Percentiles rank a stretch among this genome's conserved stretches.
These are phyloP conservation scores for Betta splendens DNA, from an alignment of 2,797 vertebrate genomes.

Conservation along the genomic window DNA sequence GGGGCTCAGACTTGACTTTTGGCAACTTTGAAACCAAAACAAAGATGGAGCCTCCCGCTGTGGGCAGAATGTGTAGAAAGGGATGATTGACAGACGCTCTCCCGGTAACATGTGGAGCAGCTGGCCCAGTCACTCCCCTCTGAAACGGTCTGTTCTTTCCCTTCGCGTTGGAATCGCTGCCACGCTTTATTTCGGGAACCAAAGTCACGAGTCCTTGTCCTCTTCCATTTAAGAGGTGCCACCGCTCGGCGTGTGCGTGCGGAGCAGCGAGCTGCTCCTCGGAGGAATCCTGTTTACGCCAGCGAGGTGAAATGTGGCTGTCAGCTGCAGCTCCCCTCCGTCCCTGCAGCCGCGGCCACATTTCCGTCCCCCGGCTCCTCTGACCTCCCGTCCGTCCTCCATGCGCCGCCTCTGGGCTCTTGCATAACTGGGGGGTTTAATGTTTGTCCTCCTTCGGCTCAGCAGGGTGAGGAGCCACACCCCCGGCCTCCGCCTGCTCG, in stretches of 20 bases:
- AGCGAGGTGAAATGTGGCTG: slow-evolving; percentile 32
- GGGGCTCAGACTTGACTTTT: slow-evolving; percentile 30
- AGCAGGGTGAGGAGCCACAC: slow-evolving; percentile 25
- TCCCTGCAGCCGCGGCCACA: slow-evolving; percentile 17
- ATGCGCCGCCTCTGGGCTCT: slow-evolving; percentile 32
- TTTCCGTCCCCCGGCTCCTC: not conserved
- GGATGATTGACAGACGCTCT: slow-evolving; percentile 32
- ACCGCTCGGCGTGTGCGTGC: slow-evolving; percentile 8
- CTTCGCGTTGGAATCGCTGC: slow-evolving; percentile 27
- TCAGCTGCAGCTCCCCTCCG: slow-evolving; percentile 34
- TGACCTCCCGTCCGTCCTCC: slow-evolving; percentile 18
- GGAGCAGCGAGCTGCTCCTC: slow-evolving; percentile 14
- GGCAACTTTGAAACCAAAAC: slow-evolving; percentile 61
- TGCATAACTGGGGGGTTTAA: slow-evolving; percentile 60
- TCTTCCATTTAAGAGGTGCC: slow-evolving; percentile 63
- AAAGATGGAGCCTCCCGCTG: slow-evolving; percentile 41
- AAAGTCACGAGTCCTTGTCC: slow-evolving; percentile 60
- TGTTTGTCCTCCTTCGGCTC: slow-evolving; percentile 62
- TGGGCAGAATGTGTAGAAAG: not conserved
- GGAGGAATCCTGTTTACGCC: slow-evolving; percentile 59
- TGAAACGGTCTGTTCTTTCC: slow-evolving; percentile 15
- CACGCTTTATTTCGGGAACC: slow-evolving; percentile 63
- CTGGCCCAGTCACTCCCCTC: not conserved
- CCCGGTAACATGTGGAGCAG: slow-evolving; percentile 29
- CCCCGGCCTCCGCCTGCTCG: not conserved